Conservation (phyloP, 2,888 invertebrate species). For the Hypolimnas misippus region DNA sequence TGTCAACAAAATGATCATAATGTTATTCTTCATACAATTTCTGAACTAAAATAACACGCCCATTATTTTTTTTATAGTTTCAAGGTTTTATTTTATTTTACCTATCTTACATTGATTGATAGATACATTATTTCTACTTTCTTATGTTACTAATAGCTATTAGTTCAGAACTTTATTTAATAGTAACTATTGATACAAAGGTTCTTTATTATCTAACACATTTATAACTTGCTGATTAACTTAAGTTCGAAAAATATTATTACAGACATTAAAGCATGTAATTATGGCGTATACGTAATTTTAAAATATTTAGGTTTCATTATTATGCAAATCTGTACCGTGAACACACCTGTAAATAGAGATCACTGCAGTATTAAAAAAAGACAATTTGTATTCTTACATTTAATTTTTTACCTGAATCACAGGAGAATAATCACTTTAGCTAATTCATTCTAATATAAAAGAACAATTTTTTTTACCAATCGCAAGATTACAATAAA, state of each 20-base stretch:
- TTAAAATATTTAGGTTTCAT: not conserved
- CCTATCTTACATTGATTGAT: not conserved
- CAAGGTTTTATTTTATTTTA: too few relatives aligned
- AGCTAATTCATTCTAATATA: conserved; percentile 21
- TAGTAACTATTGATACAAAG: not conserved
- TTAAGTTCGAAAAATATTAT: not conserved
- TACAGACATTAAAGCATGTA: not conserved
- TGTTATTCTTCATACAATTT: not conserved
- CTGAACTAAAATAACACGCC: not conserved
- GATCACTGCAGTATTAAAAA: conserved; percentile 34
- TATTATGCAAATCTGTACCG: conserved; percentile 12
- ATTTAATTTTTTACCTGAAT: conserved; percentile 16
- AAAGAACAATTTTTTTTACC: conserved; percentile 31
- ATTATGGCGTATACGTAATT: not conserved
- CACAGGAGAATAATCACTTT: conserved; percentile 23
- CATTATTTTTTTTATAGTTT: too few relatives aligned
- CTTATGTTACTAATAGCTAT: not conserved
- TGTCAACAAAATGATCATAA: not conserved
- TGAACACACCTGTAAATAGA: conserved; percentile 30
- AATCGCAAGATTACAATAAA: conserved; percentile 47
- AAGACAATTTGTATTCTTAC: conserved; percentile 15
- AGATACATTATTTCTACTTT: not conserved
- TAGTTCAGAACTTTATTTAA: not conserved
- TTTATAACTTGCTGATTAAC: not conserved
- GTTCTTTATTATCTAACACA: not conserved